A percentile compares a stretch with the other conserved stretches of the same genome.
Evolutionary conservation across 2,888 invertebrate genomes (phyloP).

Genomic region (Gymnosoma rotundatum): DNA sequence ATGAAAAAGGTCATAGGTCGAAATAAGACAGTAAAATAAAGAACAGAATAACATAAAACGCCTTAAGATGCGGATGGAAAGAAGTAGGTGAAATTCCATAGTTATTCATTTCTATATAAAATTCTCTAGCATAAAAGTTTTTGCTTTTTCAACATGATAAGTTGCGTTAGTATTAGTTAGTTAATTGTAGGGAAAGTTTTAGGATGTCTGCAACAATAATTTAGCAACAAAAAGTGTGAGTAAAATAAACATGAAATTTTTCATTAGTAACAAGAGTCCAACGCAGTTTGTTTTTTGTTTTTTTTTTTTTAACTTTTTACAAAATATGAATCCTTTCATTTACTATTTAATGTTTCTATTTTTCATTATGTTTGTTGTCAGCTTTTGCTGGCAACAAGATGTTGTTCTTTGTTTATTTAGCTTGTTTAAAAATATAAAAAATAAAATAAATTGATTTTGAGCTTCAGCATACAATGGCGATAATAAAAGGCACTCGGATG

Average conservation of each 20-base stretch:
- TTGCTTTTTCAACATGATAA: background rate
- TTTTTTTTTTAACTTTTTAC: background rate
- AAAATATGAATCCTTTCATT: slow-evolving; percentile 48
- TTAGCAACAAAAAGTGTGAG: slow-evolving; percentile 1
- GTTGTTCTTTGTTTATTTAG: slow-evolving; percentile 36
- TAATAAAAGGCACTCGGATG: background rate
- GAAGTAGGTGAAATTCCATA: slow-evolving; percentile 18
- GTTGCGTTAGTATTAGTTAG: background rate
- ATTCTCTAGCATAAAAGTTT: slow-evolving; percentile 22
- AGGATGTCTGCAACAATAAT: slow-evolving; percentile 7
- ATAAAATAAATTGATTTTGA: slow-evolving; percentile 46
- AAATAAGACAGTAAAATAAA: slow-evolving; percentile 15
- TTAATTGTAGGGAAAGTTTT: background rate
- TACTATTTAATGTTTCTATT: slow-evolving; percentile 18
- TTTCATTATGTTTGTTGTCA: slow-evolving; percentile 24
- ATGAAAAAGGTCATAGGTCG: slow-evolving; percentile 60
- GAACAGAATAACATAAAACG: slow-evolving; percentile 5
- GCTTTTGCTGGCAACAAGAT: slow-evolving; percentile 10
- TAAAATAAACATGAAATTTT: slow-evolving; percentile 27
- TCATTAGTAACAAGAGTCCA: slow-evolving; percentile 32
- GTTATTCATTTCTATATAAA: background rate
- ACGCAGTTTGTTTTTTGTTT: background rate
- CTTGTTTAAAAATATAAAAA: slow-evolving; percentile 14
- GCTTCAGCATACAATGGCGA: background rate
- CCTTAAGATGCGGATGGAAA: slow-evolving; percentile 7